Evolutionary conservation across 2,113 vertebrate genomes (phyloP).

Genomic region (Periophthalmodon schlosseri): DNA sequence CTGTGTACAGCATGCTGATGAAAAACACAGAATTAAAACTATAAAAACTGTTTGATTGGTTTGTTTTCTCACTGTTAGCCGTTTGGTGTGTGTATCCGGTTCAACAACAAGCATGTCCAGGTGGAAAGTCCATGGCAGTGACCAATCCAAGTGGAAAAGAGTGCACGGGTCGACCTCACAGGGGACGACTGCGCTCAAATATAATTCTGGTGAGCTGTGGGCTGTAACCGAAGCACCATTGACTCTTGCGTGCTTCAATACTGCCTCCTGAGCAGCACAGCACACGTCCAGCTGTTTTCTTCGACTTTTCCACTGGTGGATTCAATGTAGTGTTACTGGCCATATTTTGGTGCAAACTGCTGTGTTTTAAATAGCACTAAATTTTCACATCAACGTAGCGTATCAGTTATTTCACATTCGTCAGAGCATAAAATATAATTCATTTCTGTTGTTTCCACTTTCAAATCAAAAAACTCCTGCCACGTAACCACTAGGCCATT

Average conservation of each 20-base stretch:
- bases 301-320: too few relatives aligned
- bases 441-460: too few relatives aligned
- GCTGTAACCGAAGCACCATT: neutral
- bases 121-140: neutral
- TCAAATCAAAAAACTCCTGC: too few relatives aligned
- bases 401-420: neutral
- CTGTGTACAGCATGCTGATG: conserved; percentile 54
- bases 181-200: neutral
- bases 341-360: neutral
- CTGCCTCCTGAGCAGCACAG: neutral
- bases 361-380: neutral
- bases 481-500: too few relatives aligned
- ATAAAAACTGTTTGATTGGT: conserved; percentile 18
- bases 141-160: neutral
- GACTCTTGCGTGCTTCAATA: neutral
- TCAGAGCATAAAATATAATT: neutral
- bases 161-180: neutral
- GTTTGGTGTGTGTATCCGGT: neutral
- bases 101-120: neutral
- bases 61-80: conserved; percentile 16
- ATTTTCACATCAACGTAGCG: neutral
- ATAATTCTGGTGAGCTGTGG: neutral
- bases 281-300: neutral
- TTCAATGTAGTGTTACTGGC: too few relatives aligned
- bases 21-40: conserved; percentile 37